phyloP scores from a whole-genome alignment of 2,113 vertebrate species.

The Eclectus roratus region DNA sequence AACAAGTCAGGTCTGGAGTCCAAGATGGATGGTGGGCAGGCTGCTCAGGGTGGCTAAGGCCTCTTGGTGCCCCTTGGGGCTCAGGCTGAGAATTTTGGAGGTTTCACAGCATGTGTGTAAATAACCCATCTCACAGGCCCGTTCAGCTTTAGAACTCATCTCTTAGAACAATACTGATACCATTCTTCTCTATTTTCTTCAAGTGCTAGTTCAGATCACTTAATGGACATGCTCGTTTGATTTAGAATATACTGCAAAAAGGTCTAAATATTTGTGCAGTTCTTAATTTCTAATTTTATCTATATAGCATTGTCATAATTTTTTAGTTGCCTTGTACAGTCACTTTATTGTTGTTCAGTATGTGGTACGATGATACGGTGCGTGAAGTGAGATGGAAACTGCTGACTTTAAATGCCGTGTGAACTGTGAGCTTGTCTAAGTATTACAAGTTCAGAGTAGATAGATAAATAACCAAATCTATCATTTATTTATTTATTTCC shows the following conservation, averaged over 20 bases:
- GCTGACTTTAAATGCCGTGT: not conserved
- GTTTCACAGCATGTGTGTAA: not conserved
- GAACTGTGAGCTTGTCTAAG: not conserved
- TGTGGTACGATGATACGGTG: too few relatives aligned
- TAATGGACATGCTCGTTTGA: not conserved
- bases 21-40: rapidly evolving
- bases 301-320: not conserved
- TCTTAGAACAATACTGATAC: not conserved
- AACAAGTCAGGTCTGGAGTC: rapidly evolving
- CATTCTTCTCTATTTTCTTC: not conserved
- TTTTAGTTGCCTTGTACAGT: not conserved
- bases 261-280: not conserved
- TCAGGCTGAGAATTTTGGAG: rapidly evolving
- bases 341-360: not conserved
- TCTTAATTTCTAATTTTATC: not conserved
- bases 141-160: not conserved
- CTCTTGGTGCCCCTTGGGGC: not conserved
- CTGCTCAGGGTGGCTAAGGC: not conserved
- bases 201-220: not conserved
- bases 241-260: not conserved
- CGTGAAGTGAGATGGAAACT: not conserved
- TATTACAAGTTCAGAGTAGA: not conserved
- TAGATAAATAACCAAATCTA: too few relatives aligned
- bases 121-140: not conserved
- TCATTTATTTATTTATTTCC: not conserved